Evolutionary conservation across 1,140 invertebrate genomes (phyloP), one percentile per base, ranked within the genome.

Genomic region (Ylistrum balloti): DNA sequence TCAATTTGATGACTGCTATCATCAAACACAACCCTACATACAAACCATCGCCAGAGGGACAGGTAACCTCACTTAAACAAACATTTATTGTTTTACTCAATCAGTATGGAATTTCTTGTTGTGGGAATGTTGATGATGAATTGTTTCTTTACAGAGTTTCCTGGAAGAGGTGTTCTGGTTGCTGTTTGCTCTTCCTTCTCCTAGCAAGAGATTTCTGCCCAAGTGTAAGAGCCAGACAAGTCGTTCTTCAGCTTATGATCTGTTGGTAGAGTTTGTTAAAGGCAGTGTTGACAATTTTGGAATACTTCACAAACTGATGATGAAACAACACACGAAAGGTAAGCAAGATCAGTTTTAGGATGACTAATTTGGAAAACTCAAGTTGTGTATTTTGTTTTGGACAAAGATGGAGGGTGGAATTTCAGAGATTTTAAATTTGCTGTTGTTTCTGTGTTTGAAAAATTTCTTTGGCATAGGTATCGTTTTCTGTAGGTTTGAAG

Each of bases 141-240:
- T 86, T 90, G 17, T 88, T 33, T 33, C 48, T 86, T 88, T 92
- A 28, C 93, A 96, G 95, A 90, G 91, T 20, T 94, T 96, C 85
- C 90, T 96, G 17, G 97, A 97, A 92, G 96, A 98, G 96, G 97
- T 99, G 0, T 99, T 99, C 95, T 97, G 98, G 35, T 98, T 98
- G 95, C 96, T 99, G 9, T 99, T 99, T 95, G 98, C 98, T 35
- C 97, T 99, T 86, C 98, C 98, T 0, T 98, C 97, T 94, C 98
- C 98, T 0, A 97, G 97, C 88, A 97, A 98, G 88, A 97, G 98
- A 22, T 97, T 98, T 93, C 97, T 99, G 9, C 98, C 99, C 0
- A 99, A 99, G 95, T 99, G 98, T 96, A 99, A 99, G 96, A 98
- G 98, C 86, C 97, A 98, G 90, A 97, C 98, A 33, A 98, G 98